Evolutionary conservation across 2,888 invertebrate species (phyloP).

Genomic region (Reticulitermes lucifugus): DNA sequence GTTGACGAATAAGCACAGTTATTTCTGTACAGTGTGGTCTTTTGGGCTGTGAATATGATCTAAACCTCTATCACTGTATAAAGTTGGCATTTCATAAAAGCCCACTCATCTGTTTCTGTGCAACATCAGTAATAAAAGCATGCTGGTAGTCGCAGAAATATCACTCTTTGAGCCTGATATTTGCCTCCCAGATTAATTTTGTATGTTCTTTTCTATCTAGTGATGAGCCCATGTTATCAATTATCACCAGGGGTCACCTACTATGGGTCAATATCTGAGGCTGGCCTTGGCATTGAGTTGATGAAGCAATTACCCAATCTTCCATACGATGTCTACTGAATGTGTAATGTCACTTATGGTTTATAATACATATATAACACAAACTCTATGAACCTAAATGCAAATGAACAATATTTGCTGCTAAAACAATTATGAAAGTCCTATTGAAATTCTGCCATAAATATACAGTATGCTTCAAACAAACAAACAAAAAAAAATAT

Average conservation of each 20-base stretch:
- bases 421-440: background rate
- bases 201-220: background rate
- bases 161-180: background rate
- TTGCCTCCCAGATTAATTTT: background rate
- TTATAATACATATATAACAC: background rate
- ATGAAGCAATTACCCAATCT: conserved; percentile 29
- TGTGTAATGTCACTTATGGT: background rate
- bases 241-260: conserved; percentile 1
- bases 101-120: no score
- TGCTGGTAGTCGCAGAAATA: background rate
- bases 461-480: background rate
- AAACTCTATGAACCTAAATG: background rate
- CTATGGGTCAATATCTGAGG: background rate
- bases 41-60: no score
- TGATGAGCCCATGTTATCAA: background rate
- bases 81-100: no score
- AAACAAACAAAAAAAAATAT: background rate
- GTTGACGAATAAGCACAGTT: no score
- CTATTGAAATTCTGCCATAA: background rate
- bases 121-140: background rate
- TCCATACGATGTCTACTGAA: background rate
- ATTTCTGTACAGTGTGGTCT: no score
- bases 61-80: no score
- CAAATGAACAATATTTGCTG: background rate
- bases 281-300: conserved; percentile 18